Base-by-base conservation (phyloP, 2,888 invertebrate species). In the Drosophila suboccidentalis region DNA sequence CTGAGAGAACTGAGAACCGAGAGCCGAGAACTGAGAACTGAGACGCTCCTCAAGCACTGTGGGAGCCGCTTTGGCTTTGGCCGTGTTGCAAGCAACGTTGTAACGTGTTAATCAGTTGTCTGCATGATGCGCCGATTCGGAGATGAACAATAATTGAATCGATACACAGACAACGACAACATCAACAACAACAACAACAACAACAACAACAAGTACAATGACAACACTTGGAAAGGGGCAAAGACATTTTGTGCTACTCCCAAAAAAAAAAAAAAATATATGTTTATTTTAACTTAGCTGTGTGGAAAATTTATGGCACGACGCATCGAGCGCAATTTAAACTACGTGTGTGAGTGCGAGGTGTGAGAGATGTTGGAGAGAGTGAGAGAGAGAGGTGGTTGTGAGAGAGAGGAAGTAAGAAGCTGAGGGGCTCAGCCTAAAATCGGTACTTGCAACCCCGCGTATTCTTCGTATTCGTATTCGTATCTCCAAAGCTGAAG, bases 281-380 rank as follows among this genome's bases (percentile, higher is more conserved):
- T 82, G 69, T 78, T 80, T 77, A 71, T 55, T 70, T 68, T 61
- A 71, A 71, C 66, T 67, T 64, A 61, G 54, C 34, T 80, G 49
- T 57, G 29, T 63, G 64, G 61, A 55, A 87, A 75, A 89, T 84
- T 89, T 87, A 89, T 84, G 80, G 78, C 75, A 83, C 85, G 71
- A 71, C 64, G 72, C 63, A 74, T 68, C 46, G 70, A 84, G 70
- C 82, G 71, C 81, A 89, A 89, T 84, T 84, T 89, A 89, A 84
- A 84, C 84, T 87, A 84, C 84, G 84, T 85, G 89, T 84, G 84
- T 87, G 84, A 84, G 84, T 86, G 74, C 64, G 68, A 61, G 68
- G 46, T 55, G 78, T 51, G 58, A 61, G 53, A 10, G 34, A 61
- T 44, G 51, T 3, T 22, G 22, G 6, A 51, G n/a, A 3, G 34